These are phyloP conservation scores for Gonocerus acuteangulatus DNA, from an alignment of 2,888 invertebrate species.

Conservation along the genomic window DNA sequence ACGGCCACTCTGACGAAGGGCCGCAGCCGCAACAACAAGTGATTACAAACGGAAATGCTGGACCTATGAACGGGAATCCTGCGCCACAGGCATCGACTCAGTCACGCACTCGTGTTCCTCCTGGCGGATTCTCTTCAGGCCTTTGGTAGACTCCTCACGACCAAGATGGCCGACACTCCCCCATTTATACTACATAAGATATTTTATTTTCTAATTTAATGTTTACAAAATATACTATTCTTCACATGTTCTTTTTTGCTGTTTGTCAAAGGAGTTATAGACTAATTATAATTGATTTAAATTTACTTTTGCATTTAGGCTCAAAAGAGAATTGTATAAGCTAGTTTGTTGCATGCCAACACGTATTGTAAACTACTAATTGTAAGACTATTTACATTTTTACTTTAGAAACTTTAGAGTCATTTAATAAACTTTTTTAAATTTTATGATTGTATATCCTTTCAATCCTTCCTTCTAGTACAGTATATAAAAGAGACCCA, in stretches of 20 bases:
- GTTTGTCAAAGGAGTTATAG: conserved; percentile 13
- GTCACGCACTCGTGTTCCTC: conserved; percentile 54
- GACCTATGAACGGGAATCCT: conserved; percentile 38
- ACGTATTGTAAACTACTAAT: conserved; percentile 27
- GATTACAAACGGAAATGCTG: conserved; percentile 15
- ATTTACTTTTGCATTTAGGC: conserved; percentile 24
- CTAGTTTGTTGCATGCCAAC: conserved; percentile 7
- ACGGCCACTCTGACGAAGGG: conserved; percentile 24
- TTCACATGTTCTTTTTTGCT: conserved; percentile 16
- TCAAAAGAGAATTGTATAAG: conserved; percentile 18
- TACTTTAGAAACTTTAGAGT: conserved; percentile 20
- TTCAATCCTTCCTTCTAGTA: background rate
- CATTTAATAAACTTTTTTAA: conserved; percentile 12
- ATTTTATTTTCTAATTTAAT: conserved; percentile 14
- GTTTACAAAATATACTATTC: conserved; percentile 17
- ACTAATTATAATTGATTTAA: conserved; percentile 12
- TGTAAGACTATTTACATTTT: conserved; percentile 24
- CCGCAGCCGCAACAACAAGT: conserved; percentile 7
- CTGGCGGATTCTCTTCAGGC: conserved; percentile 61
- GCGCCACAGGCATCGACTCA: conserved; percentile 46
- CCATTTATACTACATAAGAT: conserved; percentile 1
- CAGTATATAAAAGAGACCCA: too few relatives aligned
- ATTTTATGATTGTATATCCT: background rate
- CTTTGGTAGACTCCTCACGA: conserved; percentile 53
- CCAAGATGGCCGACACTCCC: background rate